Percentiles rank a stretch among this genome's conserved stretches.
phyloP scores from a whole-genome alignment of 2,113 vertebrate species.

The Petaurus breviceps region DNA sequence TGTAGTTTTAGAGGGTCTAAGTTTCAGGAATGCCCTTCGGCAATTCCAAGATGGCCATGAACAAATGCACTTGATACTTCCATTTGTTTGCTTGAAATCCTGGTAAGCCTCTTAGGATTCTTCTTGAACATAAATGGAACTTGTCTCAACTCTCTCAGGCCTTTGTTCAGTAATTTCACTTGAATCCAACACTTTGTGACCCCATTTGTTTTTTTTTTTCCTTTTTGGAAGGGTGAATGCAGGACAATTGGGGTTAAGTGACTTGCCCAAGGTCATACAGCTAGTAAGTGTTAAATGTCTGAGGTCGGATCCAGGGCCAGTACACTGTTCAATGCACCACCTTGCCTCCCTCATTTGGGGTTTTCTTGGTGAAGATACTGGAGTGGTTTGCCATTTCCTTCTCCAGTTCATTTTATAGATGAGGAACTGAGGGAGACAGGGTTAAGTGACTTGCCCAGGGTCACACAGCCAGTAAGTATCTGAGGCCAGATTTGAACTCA shows the following conservation, averaged over 20 bases:
- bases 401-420: not conserved
- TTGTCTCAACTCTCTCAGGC: not conserved
- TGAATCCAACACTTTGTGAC: not conserved
- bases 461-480: not conserved
- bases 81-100: not conserved
- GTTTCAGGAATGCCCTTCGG: not conserved
- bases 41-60: not conserved
- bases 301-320: no score
- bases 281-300: no score
- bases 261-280: no score
- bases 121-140: not conserved
- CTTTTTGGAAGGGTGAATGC: no score
- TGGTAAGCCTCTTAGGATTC: no score
- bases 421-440: not conserved
- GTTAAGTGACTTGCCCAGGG: not conserved
- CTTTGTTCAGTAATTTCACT: not conserved
- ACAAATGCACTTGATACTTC: not conserved
- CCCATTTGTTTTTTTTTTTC: not conserved
- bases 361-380: not conserved
- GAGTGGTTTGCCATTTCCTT: not conserved
- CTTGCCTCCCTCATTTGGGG: not conserved
- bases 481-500: not conserved
- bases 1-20: not conserved
- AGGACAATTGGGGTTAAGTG: no score
- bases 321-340: no score